Evolutionary conservation across 1,140 invertebrate species (phyloP).

Genomic region (Aphis gossypii): DNA sequence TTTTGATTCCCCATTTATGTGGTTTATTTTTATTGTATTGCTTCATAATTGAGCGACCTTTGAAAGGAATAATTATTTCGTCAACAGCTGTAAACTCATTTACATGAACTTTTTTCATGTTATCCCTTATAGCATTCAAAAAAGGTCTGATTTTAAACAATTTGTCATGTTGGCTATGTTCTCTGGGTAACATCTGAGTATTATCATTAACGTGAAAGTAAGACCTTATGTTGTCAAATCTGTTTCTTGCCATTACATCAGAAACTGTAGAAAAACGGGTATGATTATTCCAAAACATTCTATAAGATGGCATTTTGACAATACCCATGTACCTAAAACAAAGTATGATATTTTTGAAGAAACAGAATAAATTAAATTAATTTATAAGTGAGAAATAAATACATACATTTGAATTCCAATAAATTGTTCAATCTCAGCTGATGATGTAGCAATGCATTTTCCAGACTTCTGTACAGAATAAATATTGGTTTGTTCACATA

Average conservation of each 20-base stretch:
- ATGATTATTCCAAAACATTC: not conserved
- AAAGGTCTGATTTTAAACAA: slow-evolving; percentile 52
- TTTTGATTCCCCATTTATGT: slow-evolving; percentile 62
- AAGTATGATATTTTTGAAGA: no score
- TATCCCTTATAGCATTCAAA: slow-evolving; percentile 38
- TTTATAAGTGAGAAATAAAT: not conserved
- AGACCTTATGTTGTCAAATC: slow-evolving; percentile 2
- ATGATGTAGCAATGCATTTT: not conserved
- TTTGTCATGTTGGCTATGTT: not conserved
- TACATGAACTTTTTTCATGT: slow-evolving; percentile 37
- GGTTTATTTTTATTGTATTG: slow-evolving; percentile 63
- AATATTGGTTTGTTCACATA: not conserved
- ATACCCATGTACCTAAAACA: not conserved
- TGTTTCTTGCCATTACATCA: slow-evolving; percentile 6
- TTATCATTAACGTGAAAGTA: not conserved
- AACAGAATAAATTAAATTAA: no score
- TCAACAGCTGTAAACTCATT: slow-evolving; percentile 51
- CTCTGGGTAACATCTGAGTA: not conserved
- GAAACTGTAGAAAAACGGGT: not conserved
- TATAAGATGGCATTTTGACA: slow-evolving; percentile 10
- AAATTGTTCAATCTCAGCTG: not conserved
- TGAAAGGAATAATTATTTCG: slow-evolving; percentile 61
- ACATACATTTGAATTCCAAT: not conserved
- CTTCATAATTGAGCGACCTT: slow-evolving; percentile 59
- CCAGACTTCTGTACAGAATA: not conserved